Conservation (phyloP, 92 coral and sea anemone species). For the Heteractis magnifica region DNA sequence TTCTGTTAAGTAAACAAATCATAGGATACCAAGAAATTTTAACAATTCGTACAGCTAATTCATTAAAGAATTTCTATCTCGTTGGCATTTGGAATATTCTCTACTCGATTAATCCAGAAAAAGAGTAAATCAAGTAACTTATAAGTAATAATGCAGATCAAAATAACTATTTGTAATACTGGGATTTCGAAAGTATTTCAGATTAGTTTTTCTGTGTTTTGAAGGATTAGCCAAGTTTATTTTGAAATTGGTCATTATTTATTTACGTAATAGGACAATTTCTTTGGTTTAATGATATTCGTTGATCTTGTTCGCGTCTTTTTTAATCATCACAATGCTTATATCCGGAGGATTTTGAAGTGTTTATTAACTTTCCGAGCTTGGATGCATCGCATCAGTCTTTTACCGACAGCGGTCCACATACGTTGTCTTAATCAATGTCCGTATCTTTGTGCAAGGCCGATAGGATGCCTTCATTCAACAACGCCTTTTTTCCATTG, state of each 20-base stretch:
- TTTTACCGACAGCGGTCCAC: not conserved
- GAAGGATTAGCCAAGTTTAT: not conserved
- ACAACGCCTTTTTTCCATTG: not conserved
- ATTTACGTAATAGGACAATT: not conserved
- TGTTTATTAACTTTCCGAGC: not conserved
- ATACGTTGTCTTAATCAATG: constrained; percentile 1
- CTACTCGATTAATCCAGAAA: not conserved
- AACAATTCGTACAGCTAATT: not conserved
- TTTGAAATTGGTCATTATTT: not conserved
- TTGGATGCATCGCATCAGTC: not conserved
- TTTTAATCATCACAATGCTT: not conserved
- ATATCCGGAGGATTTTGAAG: not conserved
- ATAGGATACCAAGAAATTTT: not conserved
- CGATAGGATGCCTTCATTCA: constrained; percentile 1
- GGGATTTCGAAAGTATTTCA: not conserved
- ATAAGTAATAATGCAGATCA: not conserved
- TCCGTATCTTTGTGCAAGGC: not conserved
- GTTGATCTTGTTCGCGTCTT: not conserved
- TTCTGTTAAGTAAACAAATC: constrained; percentile 26
- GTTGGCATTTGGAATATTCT: not conserved
- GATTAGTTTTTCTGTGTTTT: not conserved
- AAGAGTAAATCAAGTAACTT: not conserved
- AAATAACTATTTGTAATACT: not conserved
- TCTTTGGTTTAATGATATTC: not conserved
- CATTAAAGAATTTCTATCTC: not conserved